phyloP scores from a whole-genome alignment of 2,797 vertebrate genomes.

The Erithacus rubecula region DNA sequence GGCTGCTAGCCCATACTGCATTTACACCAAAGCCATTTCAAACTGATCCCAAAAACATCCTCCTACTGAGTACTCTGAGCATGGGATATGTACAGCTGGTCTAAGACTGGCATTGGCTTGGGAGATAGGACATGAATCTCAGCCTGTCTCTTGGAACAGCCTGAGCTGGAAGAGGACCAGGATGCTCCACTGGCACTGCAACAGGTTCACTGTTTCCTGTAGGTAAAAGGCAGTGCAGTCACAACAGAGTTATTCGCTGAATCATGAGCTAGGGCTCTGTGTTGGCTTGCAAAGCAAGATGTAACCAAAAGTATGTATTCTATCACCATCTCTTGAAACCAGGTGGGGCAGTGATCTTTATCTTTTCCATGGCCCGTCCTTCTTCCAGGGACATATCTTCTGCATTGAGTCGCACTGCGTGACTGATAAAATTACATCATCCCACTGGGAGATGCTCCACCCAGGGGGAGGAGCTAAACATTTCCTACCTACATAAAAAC shows the following conservation, averaged over 20 bases:
- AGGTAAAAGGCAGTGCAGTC: background rate
- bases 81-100: rapidly evolving
- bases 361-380: too few species aligned
- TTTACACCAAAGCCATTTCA: background rate
- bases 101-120: background rate
- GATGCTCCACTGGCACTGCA: background rate
- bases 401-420: too few species aligned
- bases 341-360: too few species aligned
- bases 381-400: too few species aligned
- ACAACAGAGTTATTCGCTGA: background rate
- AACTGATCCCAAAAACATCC: background rate
- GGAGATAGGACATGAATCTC: too few species aligned
- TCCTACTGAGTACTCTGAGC: background rate
- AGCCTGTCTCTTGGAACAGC: background rate
- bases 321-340: too few species aligned
- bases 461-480: too few species aligned
- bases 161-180: background rate
- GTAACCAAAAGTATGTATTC: too few species aligned
- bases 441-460: too few species aligned
- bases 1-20: background rate
- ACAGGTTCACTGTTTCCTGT: background rate
- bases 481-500: too few species aligned
- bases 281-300: too few species aligned
- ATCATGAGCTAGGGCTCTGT: background rate
- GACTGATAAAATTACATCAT: too few species aligned